Evolutionary conservation across 2,797 vertebrate species (phyloP), one percentile per base, ranked within the genome.

Genomic region (Petrocephalus sullivani): DNA sequence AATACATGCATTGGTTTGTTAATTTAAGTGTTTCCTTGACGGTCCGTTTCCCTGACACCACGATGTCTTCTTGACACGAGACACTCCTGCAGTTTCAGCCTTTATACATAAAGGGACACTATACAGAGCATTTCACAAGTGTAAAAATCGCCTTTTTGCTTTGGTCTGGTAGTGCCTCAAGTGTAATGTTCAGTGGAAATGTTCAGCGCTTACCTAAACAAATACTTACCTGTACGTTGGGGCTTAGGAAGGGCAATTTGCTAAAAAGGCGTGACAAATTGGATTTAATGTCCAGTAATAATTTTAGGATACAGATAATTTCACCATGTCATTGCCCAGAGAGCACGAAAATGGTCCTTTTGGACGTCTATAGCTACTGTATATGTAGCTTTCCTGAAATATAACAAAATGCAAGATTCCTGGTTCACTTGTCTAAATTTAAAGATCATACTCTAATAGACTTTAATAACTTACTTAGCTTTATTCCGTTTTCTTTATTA

Each of bases 361-460:
- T 8, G 19, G 46, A 78, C 46, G 71, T 8, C 41, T 46, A 78
- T n/a, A 9, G 46, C 6, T 78, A 78, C 8, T n/a, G 16, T 49
- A 46, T 78, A 19, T 41, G 37, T 19, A 78, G 71, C 6, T 78
- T 49, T 37, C 19, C 14, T 78, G 71, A 78, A 78, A 41, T 78
- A 78, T 71, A 19, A 78, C 19, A 1, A 46, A 78, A 12, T 2
- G 3, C 7, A n/a, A 9, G 37, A 78, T n/a, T 46, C 37, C 37
- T 46, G 71, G 37, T 41, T 78, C 37, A 78, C 2, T 78, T 46
- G 88, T 75, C 90, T 85, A 51, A 61, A 89, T 94, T 94, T 94
- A 94, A 81, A 90, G 92, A 92, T 89, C 89, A 83, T 86, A 82
- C 56, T 91, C 90, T 91, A 93, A 88, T 60, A 51, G 87, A 57